These are phyloP conservation scores for Chymomyza fuscimana DNA, from an alignment of 2,888 invertebrate genomes.

Conservation along the genomic window DNA sequence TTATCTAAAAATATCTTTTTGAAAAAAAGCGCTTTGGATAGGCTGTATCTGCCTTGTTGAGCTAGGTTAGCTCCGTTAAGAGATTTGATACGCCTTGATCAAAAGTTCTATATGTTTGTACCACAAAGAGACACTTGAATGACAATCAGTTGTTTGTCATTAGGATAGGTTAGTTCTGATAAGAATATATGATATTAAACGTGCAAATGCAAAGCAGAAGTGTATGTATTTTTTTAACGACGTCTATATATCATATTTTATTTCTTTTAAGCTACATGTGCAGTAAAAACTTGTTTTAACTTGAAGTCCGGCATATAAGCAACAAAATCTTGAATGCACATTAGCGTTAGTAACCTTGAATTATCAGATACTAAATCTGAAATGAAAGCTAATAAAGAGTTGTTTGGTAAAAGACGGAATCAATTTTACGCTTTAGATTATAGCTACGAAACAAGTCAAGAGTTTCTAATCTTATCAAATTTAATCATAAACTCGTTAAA, in stretches of 20 bases:
- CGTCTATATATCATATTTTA: slow-evolving; percentile 3
- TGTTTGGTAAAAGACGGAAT: not conserved
- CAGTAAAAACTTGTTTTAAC: not conserved
- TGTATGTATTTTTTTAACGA: slow-evolving; percentile 8
- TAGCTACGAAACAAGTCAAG: not conserved
- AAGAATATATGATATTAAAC: not conserved
- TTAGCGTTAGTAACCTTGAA: not conserved
- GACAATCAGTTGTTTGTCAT: slow-evolving; percentile 2
- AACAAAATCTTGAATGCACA: not conserved
- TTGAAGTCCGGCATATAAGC: not conserved
- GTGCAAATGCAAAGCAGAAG: slow-evolving; percentile 7
- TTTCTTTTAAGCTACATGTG: not conserved
- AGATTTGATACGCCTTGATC: not conserved
- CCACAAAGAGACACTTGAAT: not conserved
- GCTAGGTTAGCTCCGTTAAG: not conserved
- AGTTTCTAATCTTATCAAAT: not conserved
- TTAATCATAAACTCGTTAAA: not conserved
- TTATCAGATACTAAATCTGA: not conserved
- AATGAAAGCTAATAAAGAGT: not conserved
- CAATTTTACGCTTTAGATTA: not conserved
- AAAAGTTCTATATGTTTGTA: not conserved
- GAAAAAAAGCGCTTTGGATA: not conserved
- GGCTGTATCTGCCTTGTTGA: not conserved
- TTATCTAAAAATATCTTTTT: not conserved
- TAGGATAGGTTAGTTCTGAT: not conserved